Conservation (phyloP, 2,888 invertebrate species). For the Cerceris ruficornis region DNA sequence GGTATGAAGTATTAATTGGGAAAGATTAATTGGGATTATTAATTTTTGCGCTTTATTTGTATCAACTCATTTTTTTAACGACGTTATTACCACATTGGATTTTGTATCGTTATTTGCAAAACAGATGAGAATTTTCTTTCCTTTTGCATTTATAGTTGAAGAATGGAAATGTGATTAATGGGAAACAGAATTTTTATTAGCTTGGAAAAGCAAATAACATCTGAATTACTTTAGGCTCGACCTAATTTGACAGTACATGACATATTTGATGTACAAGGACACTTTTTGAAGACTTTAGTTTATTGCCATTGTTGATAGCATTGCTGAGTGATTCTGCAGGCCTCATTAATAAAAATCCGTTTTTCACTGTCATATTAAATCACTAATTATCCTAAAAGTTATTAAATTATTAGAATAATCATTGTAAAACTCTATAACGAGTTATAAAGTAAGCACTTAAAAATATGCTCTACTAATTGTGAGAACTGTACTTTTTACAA, state of each 20-base stretch:
- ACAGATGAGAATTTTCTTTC: too few relatives aligned
- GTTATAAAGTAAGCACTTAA: not conserved
- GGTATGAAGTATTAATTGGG: too few relatives aligned
- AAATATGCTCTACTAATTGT: too few relatives aligned
- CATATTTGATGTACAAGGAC: constrained; percentile 7
- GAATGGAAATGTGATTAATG: not conserved
- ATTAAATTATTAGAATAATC: not conserved
- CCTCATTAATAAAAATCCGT: not conserved
- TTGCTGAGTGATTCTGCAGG: not conserved
- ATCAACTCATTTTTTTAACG: too few relatives aligned
- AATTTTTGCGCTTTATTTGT: too few relatives aligned
- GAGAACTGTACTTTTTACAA: too few relatives aligned
- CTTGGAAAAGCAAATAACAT: constrained; percentile 20
- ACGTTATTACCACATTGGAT: too few relatives aligned
- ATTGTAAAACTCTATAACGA: not conserved
- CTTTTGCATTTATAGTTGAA: too few relatives aligned
- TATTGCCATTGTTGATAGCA: not conserved
- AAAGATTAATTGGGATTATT: too few relatives aligned
- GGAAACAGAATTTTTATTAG: not conserved
- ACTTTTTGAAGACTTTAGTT: constrained; percentile 26
- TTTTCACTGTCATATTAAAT: too few relatives aligned
- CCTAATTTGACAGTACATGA: constrained; percentile 31
- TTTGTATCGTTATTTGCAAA: too few relatives aligned
- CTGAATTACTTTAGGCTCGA: constrained; percentile 41
- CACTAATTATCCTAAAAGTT: not conserved